Conservation (phyloP, 2,113 vertebrate species). For the Sinocyclocheilus rhinocerous region DNA sequence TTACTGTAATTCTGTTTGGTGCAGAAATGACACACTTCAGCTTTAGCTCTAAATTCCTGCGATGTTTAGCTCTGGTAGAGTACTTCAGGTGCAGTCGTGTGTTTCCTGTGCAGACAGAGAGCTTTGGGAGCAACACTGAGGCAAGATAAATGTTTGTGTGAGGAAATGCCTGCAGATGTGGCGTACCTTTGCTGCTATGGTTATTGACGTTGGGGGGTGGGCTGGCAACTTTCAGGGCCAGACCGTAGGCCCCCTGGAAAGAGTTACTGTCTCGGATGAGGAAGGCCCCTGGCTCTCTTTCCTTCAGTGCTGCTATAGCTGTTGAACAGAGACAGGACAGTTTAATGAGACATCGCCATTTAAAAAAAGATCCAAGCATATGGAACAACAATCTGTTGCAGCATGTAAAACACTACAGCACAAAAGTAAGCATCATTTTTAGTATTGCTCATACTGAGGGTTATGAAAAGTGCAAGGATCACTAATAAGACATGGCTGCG, state of each 20-base stretch:
- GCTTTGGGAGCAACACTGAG: not conserved
- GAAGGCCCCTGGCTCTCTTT: constrained; percentile 85
- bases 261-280: constrained; percentile 92
- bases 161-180: constrained; percentile 38
- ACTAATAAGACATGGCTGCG: not conserved
- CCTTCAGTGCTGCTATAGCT: constrained; percentile 88
- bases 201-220: constrained; percentile 81
- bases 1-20: not conserved
- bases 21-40: not conserved
- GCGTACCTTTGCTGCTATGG: constrained; percentile 82
- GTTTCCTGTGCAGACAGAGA: constrained; percentile 29
- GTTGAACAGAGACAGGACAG: not conserved
- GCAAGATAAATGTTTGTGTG: not conserved
- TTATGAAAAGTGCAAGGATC: not conserved
- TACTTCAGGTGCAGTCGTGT: constrained; percentile 38
- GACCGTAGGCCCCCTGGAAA: constrained; percentile 90
- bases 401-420: constrained; percentile 4
- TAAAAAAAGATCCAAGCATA: constrained; percentile 30
- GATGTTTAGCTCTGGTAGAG: constrained; percentile 33
- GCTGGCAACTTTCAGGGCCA: constrained; percentile 88
- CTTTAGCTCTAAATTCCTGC: not conserved
- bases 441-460: not conserved
- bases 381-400: constrained; percentile 28
- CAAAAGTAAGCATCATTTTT: constrained; percentile 3
- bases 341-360: constrained; percentile 4